phyloP scores from a whole-genome alignment of 2,888 invertebrate species.

The Phlogophora meticulosa region DNA sequence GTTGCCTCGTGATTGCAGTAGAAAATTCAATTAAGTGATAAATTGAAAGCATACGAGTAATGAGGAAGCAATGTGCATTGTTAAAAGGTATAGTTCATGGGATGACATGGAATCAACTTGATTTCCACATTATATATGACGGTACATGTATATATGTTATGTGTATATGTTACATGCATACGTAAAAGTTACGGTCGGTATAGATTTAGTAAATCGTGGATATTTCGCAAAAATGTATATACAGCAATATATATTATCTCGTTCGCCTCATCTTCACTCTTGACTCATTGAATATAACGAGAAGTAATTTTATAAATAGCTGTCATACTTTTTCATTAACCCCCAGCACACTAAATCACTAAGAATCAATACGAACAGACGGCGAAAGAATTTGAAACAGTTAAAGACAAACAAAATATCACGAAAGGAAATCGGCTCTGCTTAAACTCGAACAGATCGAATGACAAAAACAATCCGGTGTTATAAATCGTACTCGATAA shows the following conservation, averaged over 20 bases:
- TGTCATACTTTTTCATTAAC: slow-evolving; percentile 14
- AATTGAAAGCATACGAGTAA: slow-evolving; percentile 28
- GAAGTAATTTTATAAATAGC: slow-evolving; percentile 28
- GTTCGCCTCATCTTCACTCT: neutral
- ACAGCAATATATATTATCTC: neutral
- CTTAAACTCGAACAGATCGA: slow-evolving; percentile 49
- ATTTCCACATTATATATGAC: too few species aligned
- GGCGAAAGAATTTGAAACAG: slow-evolving; percentile 26
- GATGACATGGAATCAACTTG: neutral
- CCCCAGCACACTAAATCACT: slow-evolving; percentile 15
- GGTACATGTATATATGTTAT: too few species aligned
- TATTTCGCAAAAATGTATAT: neutral
- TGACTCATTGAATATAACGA: slow-evolving; percentile 1
- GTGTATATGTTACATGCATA: too few species aligned
- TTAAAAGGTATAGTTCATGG: slow-evolving; percentile 11
- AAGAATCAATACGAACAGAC: slow-evolving; percentile 18
- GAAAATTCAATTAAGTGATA: slow-evolving; percentile 27
- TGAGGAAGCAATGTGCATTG: slow-evolving; percentile 14
- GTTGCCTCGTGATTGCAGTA: slow-evolving; percentile 19
- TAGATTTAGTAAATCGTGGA: neutral
- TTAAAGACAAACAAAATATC: slow-evolving; percentile 42
- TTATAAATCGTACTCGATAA: slow-evolving; percentile 60
- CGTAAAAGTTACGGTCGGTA: neutral
- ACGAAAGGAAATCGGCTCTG: slow-evolving; percentile 36
- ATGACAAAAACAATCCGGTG: slow-evolving; percentile 56